Percentiles rank a stretch among this genome's conserved stretches.
phyloP scores from a whole-genome alignment of 2,888 invertebrate genomes.

The Eurois occulta region DNA sequence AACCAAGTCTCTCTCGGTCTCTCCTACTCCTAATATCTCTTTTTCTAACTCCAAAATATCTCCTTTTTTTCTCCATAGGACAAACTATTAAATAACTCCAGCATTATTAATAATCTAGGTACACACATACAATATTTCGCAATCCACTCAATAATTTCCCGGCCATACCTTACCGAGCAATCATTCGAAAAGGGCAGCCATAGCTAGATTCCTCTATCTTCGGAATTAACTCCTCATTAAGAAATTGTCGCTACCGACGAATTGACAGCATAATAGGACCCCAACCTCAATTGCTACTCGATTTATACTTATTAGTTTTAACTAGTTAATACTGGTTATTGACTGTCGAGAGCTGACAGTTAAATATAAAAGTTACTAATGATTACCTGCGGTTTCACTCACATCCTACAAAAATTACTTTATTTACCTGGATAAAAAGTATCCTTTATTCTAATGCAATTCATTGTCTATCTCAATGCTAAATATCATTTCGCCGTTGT shows the following conservation, averaged over 20 bases:
- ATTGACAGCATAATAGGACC: conserved; percentile 68
- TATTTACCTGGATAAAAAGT: background rate
- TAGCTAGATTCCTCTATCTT: conserved; percentile 58
- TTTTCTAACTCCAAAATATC: too few species aligned
- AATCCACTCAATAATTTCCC: conserved; percentile 47
- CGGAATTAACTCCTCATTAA: conserved; percentile 70
- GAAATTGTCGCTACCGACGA: conserved; percentile 61
- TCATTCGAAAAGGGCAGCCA: conserved; percentile 58
- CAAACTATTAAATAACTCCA: conserved; percentile 13
- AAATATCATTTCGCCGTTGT: too few species aligned
- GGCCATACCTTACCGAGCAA: conserved; percentile 50
- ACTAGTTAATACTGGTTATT: conserved; percentile 62
- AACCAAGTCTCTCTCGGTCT: too few species aligned
- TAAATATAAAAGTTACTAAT: background rate
- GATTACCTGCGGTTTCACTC: background rate
- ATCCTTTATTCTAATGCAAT: background rate
- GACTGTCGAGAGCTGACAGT: conserved; percentile 17
- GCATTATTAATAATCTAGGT: background rate
- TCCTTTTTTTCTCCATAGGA: background rate
- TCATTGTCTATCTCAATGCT: background rate
- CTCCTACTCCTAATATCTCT: background rate
- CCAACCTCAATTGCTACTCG: conserved; percentile 52
- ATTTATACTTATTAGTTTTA: conserved; percentile 61
- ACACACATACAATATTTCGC: conserved; percentile 27
- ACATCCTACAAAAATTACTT: background rate